Evolutionary conservation across 2,113 vertebrate genomes (phyloP), one percentile per base, ranked within the genome.

Genomic region (Coracopsis vasa): DNA sequence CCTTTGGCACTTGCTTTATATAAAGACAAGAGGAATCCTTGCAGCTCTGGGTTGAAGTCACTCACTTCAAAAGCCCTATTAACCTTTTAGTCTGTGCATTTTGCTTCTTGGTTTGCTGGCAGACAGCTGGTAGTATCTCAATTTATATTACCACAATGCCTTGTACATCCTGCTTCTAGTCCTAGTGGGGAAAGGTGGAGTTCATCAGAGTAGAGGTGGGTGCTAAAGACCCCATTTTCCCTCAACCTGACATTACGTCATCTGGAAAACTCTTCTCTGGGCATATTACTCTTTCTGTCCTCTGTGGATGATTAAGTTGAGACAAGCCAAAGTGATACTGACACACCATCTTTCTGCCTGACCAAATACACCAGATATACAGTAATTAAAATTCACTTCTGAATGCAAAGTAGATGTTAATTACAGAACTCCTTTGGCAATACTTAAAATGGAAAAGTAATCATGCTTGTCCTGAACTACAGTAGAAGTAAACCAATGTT

Each of bases 391-490:
- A 95, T 83, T 70, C 27, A 15, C 42, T 86, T 82, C 58, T 86
- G 77, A 73, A 93, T 93, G 90, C 93, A 90, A 93, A 86, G 41
- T 70, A 83, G 75, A 83, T 94, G 44, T 80, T 94, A 95, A 96
- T 96, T 94, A 88, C 41, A 60, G 50, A 93, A 53, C 12, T 88
- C 88, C 73, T 80, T 53, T 29, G 92, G 86, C 93, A 86, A 88
- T 95, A 88, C 33, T 80, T 80, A 50, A 90, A 93, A 92, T 93
- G 78, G 39, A 77, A 62, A 86, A 94, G 45, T 80, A 92, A 86
- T 86, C 37, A 14, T 80, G 74, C 77, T 91, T 91, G 54, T 94
- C 70, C 39, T 48, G 78, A 74, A 29, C 41, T 67, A n/a, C 42
- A 71, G n/a, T 60, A 31, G 54, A 64, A 69, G 16, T 54, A 6